Percentiles rank a stretch among this genome's conserved stretches.
These are phyloP conservation scores for Mohoua ochrocephala DNA, from an alignment of 2,113 vertebrate genomes.

Conservation along the genomic window DNA sequence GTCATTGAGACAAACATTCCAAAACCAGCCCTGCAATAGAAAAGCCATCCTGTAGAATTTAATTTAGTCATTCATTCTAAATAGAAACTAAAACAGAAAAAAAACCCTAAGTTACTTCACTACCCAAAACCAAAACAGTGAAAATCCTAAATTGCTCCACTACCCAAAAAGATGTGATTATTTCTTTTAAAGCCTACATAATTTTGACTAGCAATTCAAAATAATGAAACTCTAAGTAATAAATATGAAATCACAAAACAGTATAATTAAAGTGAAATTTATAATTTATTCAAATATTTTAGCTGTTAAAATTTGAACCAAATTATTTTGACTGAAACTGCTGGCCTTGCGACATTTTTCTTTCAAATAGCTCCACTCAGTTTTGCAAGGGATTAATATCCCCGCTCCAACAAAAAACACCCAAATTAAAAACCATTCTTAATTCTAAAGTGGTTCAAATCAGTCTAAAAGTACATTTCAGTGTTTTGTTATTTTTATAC, in stretches of 20 bases:
- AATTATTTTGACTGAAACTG: neutral
- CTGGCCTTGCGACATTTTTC: neutral
- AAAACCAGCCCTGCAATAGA: accelerated
- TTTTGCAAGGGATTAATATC: neutral
- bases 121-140: neutral
- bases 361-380: neutral
- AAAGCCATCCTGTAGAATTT: neutral
- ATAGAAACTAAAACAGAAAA: neutral
- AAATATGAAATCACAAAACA: neutral
- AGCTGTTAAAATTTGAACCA: neutral
- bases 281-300: neutral
- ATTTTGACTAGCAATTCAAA: neutral
- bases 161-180: neutral
- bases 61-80: neutral
- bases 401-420: accelerated
- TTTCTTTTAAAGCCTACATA: neutral
- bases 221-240: neutral
- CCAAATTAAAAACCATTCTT: neutral
- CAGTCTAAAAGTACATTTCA: neutral
- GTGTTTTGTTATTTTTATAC: neutral
- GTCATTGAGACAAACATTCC: neutral
- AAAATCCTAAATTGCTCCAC: neutral
- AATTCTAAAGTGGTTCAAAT: neutral
- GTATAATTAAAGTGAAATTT: neutral
- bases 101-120: accelerated